Conservation (phyloP, 1,140 invertebrate genomes). For the Agraylea sexmaculata region DNA sequence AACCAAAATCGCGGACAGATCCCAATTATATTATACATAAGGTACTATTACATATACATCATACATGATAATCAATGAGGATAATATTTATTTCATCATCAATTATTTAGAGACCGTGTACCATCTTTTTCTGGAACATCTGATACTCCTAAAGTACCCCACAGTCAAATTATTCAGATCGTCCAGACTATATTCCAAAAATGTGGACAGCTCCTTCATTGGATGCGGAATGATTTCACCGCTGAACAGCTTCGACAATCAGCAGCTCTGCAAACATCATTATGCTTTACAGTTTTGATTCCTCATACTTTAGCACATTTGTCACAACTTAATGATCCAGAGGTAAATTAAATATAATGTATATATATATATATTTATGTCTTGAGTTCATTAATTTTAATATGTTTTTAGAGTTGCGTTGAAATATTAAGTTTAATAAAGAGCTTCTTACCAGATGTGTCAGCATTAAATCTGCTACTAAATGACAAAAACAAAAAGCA, state of each 20-base stretch:
- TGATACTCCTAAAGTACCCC: slow-evolving; percentile 11
- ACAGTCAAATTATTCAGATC: slow-evolving; percentile 22
- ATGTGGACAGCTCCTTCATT: slow-evolving; percentile 24
- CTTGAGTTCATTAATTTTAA: not conserved
- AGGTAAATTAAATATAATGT: slow-evolving; percentile 22
- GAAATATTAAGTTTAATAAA: slow-evolving; percentile 83
- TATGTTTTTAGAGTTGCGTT: slow-evolving; percentile 63
- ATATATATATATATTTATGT: not conserved
- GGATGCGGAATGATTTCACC: slow-evolving; percentile 27
- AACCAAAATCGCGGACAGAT: slow-evolving; percentile 89
- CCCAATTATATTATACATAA: slow-evolving; percentile 81
- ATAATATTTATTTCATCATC: not conserved
- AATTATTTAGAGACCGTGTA: slow-evolving; percentile 9
- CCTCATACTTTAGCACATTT: slow-evolving; percentile 31
- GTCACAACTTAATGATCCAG: slow-evolving; percentile 30
- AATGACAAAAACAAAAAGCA: slow-evolving; percentile 29
- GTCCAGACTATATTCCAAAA: slow-evolving; percentile 25
- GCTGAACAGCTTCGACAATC: slow-evolving; percentile 26
- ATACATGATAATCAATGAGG: not conserved
- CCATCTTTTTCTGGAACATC: slow-evolving; percentile 1
- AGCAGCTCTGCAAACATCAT: slow-evolving; percentile 26
- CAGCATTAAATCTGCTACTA: slow-evolving; percentile 65
- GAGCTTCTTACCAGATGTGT: slow-evolving; percentile 80
- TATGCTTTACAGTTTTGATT: slow-evolving; percentile 28
- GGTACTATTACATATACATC: slow-evolving; percentile 21